Base-by-base conservation (phyloP, 2,888 invertebrate species). In the Digitonthophagus gazella region DNA sequence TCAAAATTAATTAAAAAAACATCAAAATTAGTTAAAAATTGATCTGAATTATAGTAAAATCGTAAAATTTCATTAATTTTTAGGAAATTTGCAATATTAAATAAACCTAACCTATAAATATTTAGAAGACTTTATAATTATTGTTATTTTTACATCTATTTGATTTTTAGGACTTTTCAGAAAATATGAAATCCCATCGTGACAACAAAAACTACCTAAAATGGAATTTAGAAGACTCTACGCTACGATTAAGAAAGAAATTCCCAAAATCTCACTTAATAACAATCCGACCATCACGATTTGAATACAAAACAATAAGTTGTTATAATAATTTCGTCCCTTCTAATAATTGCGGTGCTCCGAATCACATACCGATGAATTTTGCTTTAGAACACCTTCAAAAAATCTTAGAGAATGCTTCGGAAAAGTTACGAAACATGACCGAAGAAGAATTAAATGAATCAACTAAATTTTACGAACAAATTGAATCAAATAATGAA, bases 241-340 rank as follows among this genome's bases (percentile, higher is more conserved):
- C 92, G 22, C 83, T 86, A 65, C 82, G 91, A 72, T 83, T 96
- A 65, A 87, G 89, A 64, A 83, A 85, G 70, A 87, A 86, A 74
- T 96, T 95, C 82, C 91, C 91, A 0, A 82, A 86, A 70, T 87
- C 88, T 74, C 91, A 93, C 80, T 86, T 93, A 66, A 83, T 93
- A 71, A 87, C 93, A 72, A 86, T 93, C 69, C 86, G 89, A 72
- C 93, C 93, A 22, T 87, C 89, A 67, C 90, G 92, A 81, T 93
- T 93, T 88, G 90, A 92, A 79, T 89, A 90, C 77, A 90, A 91
- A 78, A 93, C 92, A 68, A 94, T 93, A 83, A 93, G 92, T 79
- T 93, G 94, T 79, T 96, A 90, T 80, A 91, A 93, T 81, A 96
- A 96, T 85, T 96, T 96, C 84, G 93, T 96, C 67, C 88, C 89